Base-by-base conservation (phyloP, 2,888 invertebrate species). In the Thysanoteuthis rhombus region DNA sequence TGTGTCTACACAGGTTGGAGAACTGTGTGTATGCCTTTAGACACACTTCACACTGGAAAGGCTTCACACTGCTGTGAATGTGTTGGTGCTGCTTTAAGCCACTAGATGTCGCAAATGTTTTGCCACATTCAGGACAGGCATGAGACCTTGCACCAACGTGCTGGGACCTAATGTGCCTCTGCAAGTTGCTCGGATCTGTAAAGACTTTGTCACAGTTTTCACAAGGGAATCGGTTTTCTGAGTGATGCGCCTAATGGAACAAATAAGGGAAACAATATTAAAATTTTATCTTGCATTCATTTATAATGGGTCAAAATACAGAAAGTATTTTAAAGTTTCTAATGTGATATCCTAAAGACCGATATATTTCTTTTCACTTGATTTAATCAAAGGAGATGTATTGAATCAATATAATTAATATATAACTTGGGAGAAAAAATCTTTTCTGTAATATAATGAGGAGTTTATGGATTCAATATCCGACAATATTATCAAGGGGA, bases 51-150 rank as follows among this genome's bases (percentile, higher is more conserved):
- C 99, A 99, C 98, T 98, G 98, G 97, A 99, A 99, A 8, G 99
- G 99, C 97, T 99, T 99, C 95, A 99, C 98, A 96, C 99, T 99
- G 96, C 99, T 99, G 98, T 99, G 99, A 96, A 99, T 99, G 97
- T 99, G 99, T 58, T 99, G 99, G 97, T 99, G 99, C 97, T 99
- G 99, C 97, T 99, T 99, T 93, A 99, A 98, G 89, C 99, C 99
- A 95, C 99, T 99, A 94, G 99, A 99, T 89, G 99, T 99, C 93
- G 98, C 99, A 97, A 99, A 99, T 94, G 99, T 99, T 98, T 99
- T 99, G 95, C 99, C 99, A 97, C 99, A 99, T 97, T 99, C 99
- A 94, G 98, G 93, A 93, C 99, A 99, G 95, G 99, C 99, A 98
- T 99, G 99, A 97, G 98, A 98, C 96, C 99, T 98, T 92, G 99